Percentiles rank a stretch among this genome's conserved stretches.
Conservation (phyloP, 2,888 invertebrate genomes). For the Chironomus tentans region DNA sequence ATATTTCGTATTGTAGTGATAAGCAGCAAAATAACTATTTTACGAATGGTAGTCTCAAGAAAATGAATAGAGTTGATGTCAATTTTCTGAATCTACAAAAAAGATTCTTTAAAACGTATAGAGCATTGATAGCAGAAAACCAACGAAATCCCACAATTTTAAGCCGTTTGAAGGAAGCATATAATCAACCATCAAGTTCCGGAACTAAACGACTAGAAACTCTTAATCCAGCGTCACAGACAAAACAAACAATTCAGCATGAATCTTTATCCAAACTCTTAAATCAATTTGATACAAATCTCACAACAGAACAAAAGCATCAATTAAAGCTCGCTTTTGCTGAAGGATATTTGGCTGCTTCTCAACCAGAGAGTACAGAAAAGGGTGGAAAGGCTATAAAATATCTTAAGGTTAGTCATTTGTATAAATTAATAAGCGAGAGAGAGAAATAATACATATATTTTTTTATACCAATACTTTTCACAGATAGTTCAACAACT, state of each 20-base stretch:
- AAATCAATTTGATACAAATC: slow-evolving; percentile 25
- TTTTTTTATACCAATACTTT: slow-evolving; percentile 8
- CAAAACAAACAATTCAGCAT: slow-evolving; percentile 11
- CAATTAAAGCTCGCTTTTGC: slow-evolving; percentile 82
- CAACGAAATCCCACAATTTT: slow-evolving; percentile 61
- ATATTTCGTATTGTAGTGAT: neutral
- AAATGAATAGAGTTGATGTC: neutral
- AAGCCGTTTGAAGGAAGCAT: slow-evolving; percentile 52
- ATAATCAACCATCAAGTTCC: neutral
- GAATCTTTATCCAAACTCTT: slow-evolving; percentile 32
- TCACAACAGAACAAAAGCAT: slow-evolving; percentile 43
- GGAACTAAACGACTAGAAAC: neutral
- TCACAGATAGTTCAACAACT: slow-evolving; percentile 60
- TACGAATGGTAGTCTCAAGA: neutral
- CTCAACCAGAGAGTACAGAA: slow-evolving; percentile 40
- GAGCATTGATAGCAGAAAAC: slow-evolving; percentile 59
- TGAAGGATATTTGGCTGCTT: slow-evolving; percentile 78
- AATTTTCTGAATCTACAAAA: slow-evolving; percentile 38
- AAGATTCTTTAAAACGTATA: slow-evolving; percentile 71
- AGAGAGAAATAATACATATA: too few relatives aligned
- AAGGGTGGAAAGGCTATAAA: slow-evolving; percentile 47
- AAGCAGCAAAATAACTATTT: neutral
- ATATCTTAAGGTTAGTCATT: slow-evolving; percentile 41
- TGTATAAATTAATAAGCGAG: too few relatives aligned
- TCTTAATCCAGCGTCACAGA: neutral